Base-by-base conservation (phyloP, 2,113 vertebrate genomes). In the Sminthopsis crassicaudata region DNA sequence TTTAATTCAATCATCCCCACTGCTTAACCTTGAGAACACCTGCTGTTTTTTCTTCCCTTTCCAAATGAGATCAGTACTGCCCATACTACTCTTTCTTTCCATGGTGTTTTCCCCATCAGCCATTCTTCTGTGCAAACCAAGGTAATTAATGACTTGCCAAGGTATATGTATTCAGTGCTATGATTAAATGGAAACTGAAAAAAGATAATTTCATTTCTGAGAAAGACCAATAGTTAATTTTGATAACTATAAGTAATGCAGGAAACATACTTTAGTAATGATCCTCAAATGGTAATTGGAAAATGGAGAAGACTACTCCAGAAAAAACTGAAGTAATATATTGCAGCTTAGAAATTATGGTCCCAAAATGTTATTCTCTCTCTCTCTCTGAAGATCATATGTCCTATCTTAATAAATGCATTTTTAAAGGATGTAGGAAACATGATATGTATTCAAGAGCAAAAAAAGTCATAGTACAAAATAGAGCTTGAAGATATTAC, bases 111-210 rank as follows among this genome's bases (percentile, higher is more conserved):
- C 23, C 50, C 46, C 90, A 8, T 55, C 52, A 12, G n/a, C 52
- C 93, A 8, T 57, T 46, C 46, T 91, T 52, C 30, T 26, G 89
- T 53, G 51, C 89, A 91, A 93, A 84, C 96, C 53, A 57, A 53
- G 96, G n/a, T 94, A 54, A n/a, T 90, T 8, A 91, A 42, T 51
- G 14, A 48, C 91, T 94, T 94, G 88, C 89, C 89, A 92, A 96
- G 7, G 36, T 48, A 90, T 53, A 94, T 90, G 92, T 30, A 25
- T 26, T 1, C 10, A 9, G 57, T 36, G 46, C 93, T 91, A 1
- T 90, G 90, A 94, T 50, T 90, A 92, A 90, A 92, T 0, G 48
- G 54, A 22, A 93, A 94, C 55, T 4, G 26, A 94, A 91, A 89
- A 90, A n/a, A 24, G 55, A 90, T 48, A 48, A 90, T 57, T 53